These are phyloP conservation scores for Poeciliopsis prolifica DNA, from an alignment of 2,113 vertebrate species.

Conservation along the genomic window DNA sequence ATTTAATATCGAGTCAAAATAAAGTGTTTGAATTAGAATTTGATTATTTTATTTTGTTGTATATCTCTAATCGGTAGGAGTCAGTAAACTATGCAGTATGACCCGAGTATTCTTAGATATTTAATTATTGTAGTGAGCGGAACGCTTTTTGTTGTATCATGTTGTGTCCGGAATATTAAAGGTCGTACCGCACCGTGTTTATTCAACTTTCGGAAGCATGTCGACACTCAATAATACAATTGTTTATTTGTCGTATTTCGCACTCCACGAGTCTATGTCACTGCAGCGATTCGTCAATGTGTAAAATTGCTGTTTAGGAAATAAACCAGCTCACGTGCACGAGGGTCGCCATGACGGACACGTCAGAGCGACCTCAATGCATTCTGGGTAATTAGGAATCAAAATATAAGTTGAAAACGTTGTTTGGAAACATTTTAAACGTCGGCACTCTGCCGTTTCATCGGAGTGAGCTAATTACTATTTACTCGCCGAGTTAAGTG, in stretches of 20 bases:
- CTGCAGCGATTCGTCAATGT: too few relatives aligned
- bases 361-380: conserved; percentile 20
- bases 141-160: neutral
- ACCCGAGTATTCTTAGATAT: too few relatives aligned
- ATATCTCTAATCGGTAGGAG: too few relatives aligned
- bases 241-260: too few relatives aligned
- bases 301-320: too few relatives aligned
- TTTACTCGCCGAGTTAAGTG: accelerated
- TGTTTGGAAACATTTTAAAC: accelerated
- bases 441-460: accelerated
- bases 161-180: conserved; percentile 14
- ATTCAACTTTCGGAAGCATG: accelerated
- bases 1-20: neutral
- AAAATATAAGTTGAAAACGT: neutral
- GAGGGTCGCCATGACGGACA: neutral
- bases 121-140: conserved; percentile 12
- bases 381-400: conserved; percentile 34
- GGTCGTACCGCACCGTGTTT: neutral
- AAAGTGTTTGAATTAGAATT: too few relatives aligned
- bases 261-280: too few relatives aligned
- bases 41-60: too few relatives aligned
- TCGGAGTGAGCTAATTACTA: too few relatives aligned
- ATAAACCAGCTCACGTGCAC: too few relatives aligned
- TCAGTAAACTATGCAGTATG: too few relatives aligned
- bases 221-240: too few relatives aligned